A percentile compares a stretch with the other conserved stretches of the same genome.
These are phyloP conservation scores for Anhinga anhinga DNA, from an alignment of 2,113 vertebrate genomes.

Conservation along the genomic window DNA sequence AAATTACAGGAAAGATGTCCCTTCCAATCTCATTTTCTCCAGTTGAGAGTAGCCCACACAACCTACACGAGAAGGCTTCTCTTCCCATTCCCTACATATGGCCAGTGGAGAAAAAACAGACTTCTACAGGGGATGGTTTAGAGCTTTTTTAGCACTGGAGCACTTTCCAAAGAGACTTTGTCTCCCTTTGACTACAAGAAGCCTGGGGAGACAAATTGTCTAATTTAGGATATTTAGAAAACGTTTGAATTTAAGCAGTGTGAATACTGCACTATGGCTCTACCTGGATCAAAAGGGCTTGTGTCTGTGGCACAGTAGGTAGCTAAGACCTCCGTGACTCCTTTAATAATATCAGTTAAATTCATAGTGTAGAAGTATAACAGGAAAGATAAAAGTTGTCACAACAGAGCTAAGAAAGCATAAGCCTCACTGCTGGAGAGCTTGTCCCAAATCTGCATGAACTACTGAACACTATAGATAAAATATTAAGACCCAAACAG, in stretches of 20 bases:
- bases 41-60: not conserved
- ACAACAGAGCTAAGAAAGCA: not conserved
- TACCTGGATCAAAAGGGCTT: not conserved
- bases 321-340: not conserved
- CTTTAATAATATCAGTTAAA: not conserved
- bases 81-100: not conserved
- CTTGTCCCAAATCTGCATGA: not conserved
- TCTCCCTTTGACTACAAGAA: not conserved
- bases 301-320: too few species aligned
- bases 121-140: not conserved
- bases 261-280: not conserved
- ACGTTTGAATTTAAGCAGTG: not conserved
- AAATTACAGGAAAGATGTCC: not conserved
- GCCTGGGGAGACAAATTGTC: not conserved
- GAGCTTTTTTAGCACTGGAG: not conserved
- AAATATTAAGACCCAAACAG: not conserved
- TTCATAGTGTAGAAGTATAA: not conserved
- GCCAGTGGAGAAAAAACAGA: not conserved
- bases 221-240: not conserved
- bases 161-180: not conserved
- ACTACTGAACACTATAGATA: not conserved
- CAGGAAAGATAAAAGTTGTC: not conserved
- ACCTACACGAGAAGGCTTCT: not conserved
- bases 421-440: not conserved
- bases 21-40: not conserved